Evolutionary conservation across 2,888 invertebrate species (phyloP), one percentile per base, ranked within the genome.

Genomic region (Rutpela maculata): DNA sequence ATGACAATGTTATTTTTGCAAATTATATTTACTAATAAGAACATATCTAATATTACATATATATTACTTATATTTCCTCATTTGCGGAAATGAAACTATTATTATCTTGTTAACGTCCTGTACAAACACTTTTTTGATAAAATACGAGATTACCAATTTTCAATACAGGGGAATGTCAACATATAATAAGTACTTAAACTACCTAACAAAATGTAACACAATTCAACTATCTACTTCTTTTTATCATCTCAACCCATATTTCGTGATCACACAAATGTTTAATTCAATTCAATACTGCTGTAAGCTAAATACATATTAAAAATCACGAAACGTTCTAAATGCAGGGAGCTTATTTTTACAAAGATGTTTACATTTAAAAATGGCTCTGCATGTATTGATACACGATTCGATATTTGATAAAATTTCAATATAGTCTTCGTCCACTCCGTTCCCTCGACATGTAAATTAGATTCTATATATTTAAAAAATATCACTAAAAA

Each of bases 301-400:
- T 65, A n/a, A 63, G 31, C 65, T 43, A 43, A 65, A 43, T 18
- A 65, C 19, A 65, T 65, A 38, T 38, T 17, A 19, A 6, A 43
- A 22, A 43, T 65, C 19, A 63, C 18, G 11, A 43, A 43, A 43
- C 43, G 2, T 43, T 43, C 65, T 43, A 65, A 12, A 15, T n/a
- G n/a, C n/a, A 50, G n/a, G 43, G 19, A 43, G 65, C 43, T 43
- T 65, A 65, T 65, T n/a, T 43, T 65, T 65, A 65, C 19, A 35
- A 35, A 3, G 4, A 35, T 9, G 0, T 35, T 35, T 35, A 35
- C 31, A 9, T 35, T 0, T 35, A 9, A 35, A 35, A 35, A 35
- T 35, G 6, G 0, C 6, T 35, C 5, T 35, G 31, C 4, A 35
- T 35, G 31, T 35, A 35, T 35, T 35, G 26, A n/a, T n/a, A 26